These are phyloP conservation scores for Lucinisca nassula DNA, from an alignment of 2,888 invertebrate species.

Conservation along the genomic window DNA sequence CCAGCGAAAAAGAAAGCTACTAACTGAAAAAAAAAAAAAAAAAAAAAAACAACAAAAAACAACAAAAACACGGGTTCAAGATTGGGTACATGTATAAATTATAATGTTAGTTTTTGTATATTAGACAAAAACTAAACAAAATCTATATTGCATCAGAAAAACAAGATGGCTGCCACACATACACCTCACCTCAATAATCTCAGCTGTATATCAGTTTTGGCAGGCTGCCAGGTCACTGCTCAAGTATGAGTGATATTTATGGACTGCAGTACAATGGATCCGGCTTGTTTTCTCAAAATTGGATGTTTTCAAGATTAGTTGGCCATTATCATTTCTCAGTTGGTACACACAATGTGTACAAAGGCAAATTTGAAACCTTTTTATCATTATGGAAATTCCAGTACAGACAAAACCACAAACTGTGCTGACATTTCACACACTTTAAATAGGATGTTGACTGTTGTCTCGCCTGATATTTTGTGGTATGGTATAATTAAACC, in stretches of 20 bases:
- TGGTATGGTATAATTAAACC: too few species aligned
- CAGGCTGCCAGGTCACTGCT: not conserved
- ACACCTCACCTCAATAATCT: not conserved
- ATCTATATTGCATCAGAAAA: conserved; percentile 17
- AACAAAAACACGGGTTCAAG: too few species aligned
- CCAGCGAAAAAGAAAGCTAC: too few species aligned
- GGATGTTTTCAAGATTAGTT: not conserved
- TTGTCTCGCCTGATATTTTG: not conserved
- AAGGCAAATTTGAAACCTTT: not conserved
- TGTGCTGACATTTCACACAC: not conserved
- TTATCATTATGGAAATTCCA: not conserved
- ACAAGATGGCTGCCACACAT: not conserved
- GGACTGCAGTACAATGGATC: not conserved
- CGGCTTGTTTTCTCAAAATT: not conserved
- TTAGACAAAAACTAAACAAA: too few species aligned
- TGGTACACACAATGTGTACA: not conserved
- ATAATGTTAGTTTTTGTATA: too few species aligned
- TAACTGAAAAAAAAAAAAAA: too few species aligned
- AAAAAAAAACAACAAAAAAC: too few species aligned
- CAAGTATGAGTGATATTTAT: not conserved
- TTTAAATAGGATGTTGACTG: not conserved
- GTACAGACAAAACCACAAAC: not conserved
- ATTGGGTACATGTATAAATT: too few species aligned
- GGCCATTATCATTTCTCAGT: not conserved
- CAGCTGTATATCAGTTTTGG: not conserved